Percentiles rank a stretch among this genome's conserved stretches.
phyloP scores from a whole-genome alignment of 2,888 invertebrate species.

The Caenorhabditis imperialis region DNA sequence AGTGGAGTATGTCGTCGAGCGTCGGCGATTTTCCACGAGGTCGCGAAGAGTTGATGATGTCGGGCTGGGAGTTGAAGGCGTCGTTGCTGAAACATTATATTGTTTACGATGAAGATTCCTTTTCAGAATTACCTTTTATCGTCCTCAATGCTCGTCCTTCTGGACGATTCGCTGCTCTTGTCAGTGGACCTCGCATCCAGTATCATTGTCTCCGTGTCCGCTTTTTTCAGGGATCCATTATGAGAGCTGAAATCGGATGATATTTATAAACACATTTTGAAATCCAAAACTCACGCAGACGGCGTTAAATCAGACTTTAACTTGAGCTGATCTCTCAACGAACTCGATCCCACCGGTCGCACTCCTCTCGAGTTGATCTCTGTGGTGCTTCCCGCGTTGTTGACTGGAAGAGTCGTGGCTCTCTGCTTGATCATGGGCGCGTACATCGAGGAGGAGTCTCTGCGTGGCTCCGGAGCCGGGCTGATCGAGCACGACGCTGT shows the following conservation, averaged over 20 bases:
- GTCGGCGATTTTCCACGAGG: slow-evolving; percentile 52
- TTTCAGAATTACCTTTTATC: slow-evolving; percentile 20
- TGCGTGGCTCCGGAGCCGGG: slow-evolving; percentile 10
- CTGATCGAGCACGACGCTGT: slow-evolving; percentile 42
- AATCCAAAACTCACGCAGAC: slow-evolving; percentile 24
- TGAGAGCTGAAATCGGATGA: background rate
- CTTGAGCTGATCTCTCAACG: slow-evolving; percentile 51
- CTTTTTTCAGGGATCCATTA: slow-evolving; percentile 28
- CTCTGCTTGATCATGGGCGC: slow-evolving; percentile 53
- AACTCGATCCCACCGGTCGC: slow-evolving; percentile 46
- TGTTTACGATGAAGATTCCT: background rate
- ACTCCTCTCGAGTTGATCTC: slow-evolving; percentile 38
- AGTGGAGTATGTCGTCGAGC: slow-evolving; percentile 49
- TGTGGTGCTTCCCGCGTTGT: slow-evolving; percentile 28
- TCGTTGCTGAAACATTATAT: slow-evolving; percentile 23
- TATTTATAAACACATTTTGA: too few species aligned
- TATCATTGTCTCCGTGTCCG: slow-evolving; percentile 17
- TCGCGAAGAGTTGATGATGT: slow-evolving; percentile 44
- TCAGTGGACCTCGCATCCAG: slow-evolving; percentile 38
- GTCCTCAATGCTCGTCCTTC: slow-evolving; percentile 41
- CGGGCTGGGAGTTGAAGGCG: slow-evolving; percentile 42
- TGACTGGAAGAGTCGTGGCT: slow-evolving; percentile 37
- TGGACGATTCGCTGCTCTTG: slow-evolving; percentile 27
- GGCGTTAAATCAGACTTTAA: slow-evolving; percentile 43
- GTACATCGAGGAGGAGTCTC: slow-evolving; percentile 30